A percentile compares a stretch with the other conserved stretches of the same genome.
phyloP scores from a whole-genome alignment of 2,797 vertebrate genomes.

The Anomalospiza imberbis region DNA sequence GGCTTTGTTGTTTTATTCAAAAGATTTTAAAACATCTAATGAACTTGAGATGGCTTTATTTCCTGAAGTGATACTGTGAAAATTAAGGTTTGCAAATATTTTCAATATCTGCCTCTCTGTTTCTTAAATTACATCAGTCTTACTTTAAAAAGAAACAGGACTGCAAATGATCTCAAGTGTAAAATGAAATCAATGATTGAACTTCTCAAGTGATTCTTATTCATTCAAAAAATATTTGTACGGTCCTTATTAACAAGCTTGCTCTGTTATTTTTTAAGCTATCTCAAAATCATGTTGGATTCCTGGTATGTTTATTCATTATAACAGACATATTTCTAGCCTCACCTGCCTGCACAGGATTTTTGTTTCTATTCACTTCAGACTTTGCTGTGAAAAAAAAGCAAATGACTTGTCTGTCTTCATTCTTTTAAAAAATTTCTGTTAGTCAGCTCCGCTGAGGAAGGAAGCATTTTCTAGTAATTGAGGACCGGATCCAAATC shows the following conservation, averaged over 20 bases:
- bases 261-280: constrained; percentile 8
- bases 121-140: background rate
- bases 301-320: background rate
- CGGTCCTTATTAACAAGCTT: background rate
- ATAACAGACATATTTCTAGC: background rate
- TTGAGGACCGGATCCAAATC: background rate
- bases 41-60: background rate
- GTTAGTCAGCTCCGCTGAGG: background rate
- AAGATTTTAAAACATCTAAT: background rate
- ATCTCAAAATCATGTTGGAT: constrained; percentile 3
- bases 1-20: background rate
- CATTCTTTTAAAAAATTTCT: background rate
- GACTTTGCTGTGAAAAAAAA: background rate
- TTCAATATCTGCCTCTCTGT: background rate
- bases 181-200: constrained; percentile 29
- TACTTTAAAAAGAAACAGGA: constrained; percentile 11
- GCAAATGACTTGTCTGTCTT: background rate
- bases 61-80: background rate
- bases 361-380: background rate
- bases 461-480: constrained; percentile 26
- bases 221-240: constrained; percentile 45
- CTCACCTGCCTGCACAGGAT: background rate
- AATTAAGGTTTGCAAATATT: background rate
- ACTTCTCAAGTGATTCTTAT: background rate
- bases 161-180: background rate